Evolutionary conservation across 2,888 invertebrate genomes (phyloP), one percentile per base, ranked within the genome.

Genomic region (Lasioglossum marginatum): DNA sequence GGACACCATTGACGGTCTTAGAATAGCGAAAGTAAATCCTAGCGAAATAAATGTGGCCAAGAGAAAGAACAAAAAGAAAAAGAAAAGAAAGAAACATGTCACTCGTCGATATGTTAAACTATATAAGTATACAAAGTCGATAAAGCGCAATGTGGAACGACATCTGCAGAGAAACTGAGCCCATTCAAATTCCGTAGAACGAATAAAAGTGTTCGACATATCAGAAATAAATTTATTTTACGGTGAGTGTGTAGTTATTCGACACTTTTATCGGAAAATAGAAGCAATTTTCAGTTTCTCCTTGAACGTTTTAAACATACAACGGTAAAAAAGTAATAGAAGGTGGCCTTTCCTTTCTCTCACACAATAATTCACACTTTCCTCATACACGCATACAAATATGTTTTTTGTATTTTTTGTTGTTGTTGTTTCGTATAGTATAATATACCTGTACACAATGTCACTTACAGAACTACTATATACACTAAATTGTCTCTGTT

Each of bases 391-490:
- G 40, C 86, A 81, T 86, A 89, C 70, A 89, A 86, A 88, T 83
- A 79, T 82, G 57, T 74, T 77, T 43, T 72, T 80, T 60, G 77
- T 82, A 48, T 81, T 82, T 43, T 12, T 12, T 40, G 37, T 40
- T 40, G 40, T 43, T 43, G 43, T 43, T 78, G 48, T 85, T 73
- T 68, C 52, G 14, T 72, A 83, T 83, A 79, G 48, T 82, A 89
- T 89, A 80, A 87, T 76, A 19, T 82, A 87, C 81, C 89, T 89
- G 85, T 89, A 89, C 89, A 89, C 34, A 77, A 81, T 82, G 79
- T 82, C 72, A 45, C 82, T 89, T 89, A 88, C 48, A 79, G 23
- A 14, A 63, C 77, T 89, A 89, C 85, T 89, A 89, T 89, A 74
- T 89, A 89, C 89, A 89, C 83, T 66, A 89, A 89, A 31, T 84